Conservation (phyloP, 2,113 vertebrate genomes). For the Macroglossus sobrinus region DNA sequence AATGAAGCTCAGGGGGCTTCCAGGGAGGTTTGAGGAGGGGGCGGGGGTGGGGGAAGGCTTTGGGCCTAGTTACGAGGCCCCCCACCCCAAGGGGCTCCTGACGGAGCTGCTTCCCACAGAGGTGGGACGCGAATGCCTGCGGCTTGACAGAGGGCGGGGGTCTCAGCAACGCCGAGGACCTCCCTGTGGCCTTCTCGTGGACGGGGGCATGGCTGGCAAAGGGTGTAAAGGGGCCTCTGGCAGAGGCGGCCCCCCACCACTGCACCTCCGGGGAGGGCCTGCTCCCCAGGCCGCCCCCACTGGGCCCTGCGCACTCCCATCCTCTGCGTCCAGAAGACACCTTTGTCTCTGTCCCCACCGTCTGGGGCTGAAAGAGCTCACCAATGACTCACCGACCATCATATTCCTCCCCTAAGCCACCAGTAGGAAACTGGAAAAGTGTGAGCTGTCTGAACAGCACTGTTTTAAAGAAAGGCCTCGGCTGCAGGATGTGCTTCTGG, state of each 20-base stretch:
- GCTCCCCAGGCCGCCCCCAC: accelerated
- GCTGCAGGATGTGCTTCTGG: accelerated
- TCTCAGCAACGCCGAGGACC: neutral
- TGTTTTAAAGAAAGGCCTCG: neutral
- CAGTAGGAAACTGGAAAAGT: neutral
- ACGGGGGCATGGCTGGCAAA: neutral
- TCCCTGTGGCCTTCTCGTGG: no score
- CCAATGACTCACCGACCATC: neutral
- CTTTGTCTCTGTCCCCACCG: no score
- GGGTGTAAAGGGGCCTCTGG: no score
- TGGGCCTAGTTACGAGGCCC: neutral
- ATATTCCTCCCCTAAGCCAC: accelerated
- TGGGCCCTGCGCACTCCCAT: accelerated
- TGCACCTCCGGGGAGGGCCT: no score
- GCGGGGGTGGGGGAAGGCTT: no score
- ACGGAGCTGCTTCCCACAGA: neutral
- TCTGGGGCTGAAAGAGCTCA: neutral
- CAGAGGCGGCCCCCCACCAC: neutral
- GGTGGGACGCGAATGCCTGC: neutral
- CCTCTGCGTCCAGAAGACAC: accelerated
- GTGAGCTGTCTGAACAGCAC: neutral
- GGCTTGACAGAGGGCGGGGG: neutral
- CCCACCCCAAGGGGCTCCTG: accelerated
- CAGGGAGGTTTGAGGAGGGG: neutral
- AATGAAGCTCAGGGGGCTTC: no score